Conservation (phyloP, 2,113 vertebrate species). For the Pelodiscus sinensis region DNA sequence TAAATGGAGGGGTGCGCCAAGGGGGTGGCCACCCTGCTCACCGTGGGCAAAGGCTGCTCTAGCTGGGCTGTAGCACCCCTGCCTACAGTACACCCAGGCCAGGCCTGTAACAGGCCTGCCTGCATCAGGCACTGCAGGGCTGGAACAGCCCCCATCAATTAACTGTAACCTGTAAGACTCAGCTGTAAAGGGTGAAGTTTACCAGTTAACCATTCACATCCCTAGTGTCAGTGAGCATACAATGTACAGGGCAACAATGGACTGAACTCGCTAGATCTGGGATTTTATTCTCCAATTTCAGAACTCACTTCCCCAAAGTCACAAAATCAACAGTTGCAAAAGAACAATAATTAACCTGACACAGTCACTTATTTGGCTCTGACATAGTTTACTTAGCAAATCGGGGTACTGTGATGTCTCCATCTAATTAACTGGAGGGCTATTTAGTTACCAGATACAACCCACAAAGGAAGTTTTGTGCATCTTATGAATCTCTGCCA, state of each 20-base stretch:
- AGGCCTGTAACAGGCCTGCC: too few relatives aligned
- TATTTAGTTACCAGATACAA: fast-evolving
- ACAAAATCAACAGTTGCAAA: neutral
- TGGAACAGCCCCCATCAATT: too few relatives aligned
- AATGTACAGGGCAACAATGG: neutral
- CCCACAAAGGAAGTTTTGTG: fast-evolving
- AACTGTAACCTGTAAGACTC: too few relatives aligned
- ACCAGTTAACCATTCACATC: too few relatives aligned
- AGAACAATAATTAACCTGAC: neutral
- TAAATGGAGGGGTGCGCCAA: too few relatives aligned
- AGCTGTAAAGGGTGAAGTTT: too few relatives aligned
- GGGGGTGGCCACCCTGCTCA: too few relatives aligned
- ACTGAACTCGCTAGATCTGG: neutral
- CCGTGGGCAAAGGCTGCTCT: too few relatives aligned
- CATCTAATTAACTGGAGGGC: fast-evolving
- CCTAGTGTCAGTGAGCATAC: neutral
- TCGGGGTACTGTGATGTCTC: fast-evolving
- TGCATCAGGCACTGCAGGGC: too few relatives aligned
- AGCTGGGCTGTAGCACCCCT: too few relatives aligned
- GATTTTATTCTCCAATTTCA: neutral
- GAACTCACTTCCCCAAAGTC: neutral
- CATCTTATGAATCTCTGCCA: neutral
- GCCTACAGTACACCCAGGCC: too few relatives aligned
- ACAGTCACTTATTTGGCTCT: neutral
- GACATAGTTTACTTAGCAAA: neutral